Base-by-base conservation (phyloP, 2,797 vertebrate genomes). In the Hafferia zeledoni region DNA sequence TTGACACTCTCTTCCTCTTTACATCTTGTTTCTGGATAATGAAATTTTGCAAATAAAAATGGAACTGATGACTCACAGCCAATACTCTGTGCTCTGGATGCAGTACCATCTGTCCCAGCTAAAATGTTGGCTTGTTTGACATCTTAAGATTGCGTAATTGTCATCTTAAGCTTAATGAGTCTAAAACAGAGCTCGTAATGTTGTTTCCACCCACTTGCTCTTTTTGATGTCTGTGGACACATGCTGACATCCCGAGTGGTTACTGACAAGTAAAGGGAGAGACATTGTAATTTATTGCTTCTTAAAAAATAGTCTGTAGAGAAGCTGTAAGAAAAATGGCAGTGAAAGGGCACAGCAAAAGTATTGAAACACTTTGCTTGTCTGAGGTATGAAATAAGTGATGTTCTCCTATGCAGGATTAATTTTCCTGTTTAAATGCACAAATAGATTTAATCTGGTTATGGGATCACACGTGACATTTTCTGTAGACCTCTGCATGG, bases 121-220 rank as follows among this genome's bases (percentile, higher is more conserved):
- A 33, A 91, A 84, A 94, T 53, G 25, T 72, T 90, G 88, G 67
- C 80, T 83, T 88, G 63, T 79, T 90, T 93, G 69, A 76, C 85
- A 94, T 94, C 63, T 69, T 69, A 83, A 72, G 67, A 59, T 69
- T 91, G 55, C 1, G 0, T 82, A 93, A 88, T 82, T 95, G 77
- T 94, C 67, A 30, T 95, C 55, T 94, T 90, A 87, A 88, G 65
- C 74, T 82, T 91, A 87, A 89, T 79, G 49, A 95, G 60, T 59
- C 69, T 91, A 39, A 90, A 94, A 5, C 77, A 91, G 79, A 91
- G 61, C 87, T 93, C 74, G 44, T 87, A 74, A 75, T 87, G 52
- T 55, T 79, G 31, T 87, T 90, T 49, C 84, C 52, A 60, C 65
- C 61, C 47, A n/a, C 79, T 93, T 74, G 56, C 71, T 77, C 67